phyloP scores from a whole-genome alignment of 2,888 invertebrate species.

The Lepetodrilus schrolli region DNA sequence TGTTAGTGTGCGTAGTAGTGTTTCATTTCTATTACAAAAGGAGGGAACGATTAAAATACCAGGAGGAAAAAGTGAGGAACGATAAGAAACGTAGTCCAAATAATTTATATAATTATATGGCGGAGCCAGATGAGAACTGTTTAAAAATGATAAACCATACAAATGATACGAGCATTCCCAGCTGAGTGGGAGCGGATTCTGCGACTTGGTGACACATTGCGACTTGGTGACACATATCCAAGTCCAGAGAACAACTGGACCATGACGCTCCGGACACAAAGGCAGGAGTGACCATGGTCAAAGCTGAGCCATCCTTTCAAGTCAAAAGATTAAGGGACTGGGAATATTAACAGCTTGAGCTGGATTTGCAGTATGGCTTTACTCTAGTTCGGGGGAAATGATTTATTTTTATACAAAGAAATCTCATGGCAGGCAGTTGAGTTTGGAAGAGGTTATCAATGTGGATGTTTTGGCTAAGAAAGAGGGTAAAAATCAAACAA shows the following conservation, averaged over 20 bases:
- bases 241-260: not conserved
- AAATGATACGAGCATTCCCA: constrained; percentile 23
- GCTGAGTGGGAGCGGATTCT: constrained; percentile 10
- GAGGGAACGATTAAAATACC: constrained; percentile 40
- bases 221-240: not conserved
- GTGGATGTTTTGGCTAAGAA: not conserved
- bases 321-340: not conserved
- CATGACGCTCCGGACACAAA: not conserved
- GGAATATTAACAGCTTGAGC: not conserved
- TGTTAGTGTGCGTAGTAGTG: constrained; percentile 67
- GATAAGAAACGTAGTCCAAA: constrained; percentile 40
- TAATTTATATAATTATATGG: constrained; percentile 47
- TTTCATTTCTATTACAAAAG: constrained; percentile 59
- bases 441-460: constrained; percentile 5
- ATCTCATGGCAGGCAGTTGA: not conserved
- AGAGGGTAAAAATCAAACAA: not conserved
- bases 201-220: not conserved
- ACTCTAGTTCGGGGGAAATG: not conserved
- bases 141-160: constrained; percentile 52
- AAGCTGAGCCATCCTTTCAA: not conserved
- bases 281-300: not conserved
- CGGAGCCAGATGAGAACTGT: constrained; percentile 49
- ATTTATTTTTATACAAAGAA: constrained; percentile 23
- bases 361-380: constrained; percentile 5
- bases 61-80: constrained; percentile 32